A percentile compares a stretch with the other conserved stretches of the same genome.
Evolutionary conservation across 2,797 vertebrate genomes (phyloP).

Genomic region (Hafferia zeledoni): DNA sequence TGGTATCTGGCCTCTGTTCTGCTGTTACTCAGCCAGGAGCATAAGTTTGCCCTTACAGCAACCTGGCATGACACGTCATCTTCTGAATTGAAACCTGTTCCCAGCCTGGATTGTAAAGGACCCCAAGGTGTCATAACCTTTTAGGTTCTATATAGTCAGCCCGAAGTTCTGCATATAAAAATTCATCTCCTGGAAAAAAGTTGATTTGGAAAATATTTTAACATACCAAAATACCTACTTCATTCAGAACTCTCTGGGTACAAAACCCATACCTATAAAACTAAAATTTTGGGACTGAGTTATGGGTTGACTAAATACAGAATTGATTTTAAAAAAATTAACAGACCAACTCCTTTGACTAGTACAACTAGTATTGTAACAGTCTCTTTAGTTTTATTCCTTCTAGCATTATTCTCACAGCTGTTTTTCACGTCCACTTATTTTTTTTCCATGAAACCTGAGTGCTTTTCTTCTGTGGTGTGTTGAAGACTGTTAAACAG

Average conservation of each 20-base stretch:
- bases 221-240: neutral
- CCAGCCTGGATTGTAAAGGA: neutral
- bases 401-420: neutral
- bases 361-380: neutral
- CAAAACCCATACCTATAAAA: neutral
- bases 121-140: neutral
- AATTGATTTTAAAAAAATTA: neutral
- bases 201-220: neutral
- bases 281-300: neutral
- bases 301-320: neutral
- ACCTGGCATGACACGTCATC: fast-evolving
- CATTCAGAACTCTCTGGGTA: neutral
- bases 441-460: neutral
- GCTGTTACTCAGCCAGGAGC: neutral
- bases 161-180: neutral
- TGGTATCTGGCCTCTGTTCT: neutral
- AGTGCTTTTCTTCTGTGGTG: neutral
- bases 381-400: neutral
- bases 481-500: neutral
- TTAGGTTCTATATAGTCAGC: neutral
- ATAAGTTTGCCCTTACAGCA: neutral
- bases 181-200: neutral
- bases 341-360: neutral
- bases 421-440: neutral
- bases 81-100: neutral